These are phyloP conservation scores for Athetis lepigone DNA, from an alignment of 2,888 invertebrate genomes.

Conservation along the genomic window DNA sequence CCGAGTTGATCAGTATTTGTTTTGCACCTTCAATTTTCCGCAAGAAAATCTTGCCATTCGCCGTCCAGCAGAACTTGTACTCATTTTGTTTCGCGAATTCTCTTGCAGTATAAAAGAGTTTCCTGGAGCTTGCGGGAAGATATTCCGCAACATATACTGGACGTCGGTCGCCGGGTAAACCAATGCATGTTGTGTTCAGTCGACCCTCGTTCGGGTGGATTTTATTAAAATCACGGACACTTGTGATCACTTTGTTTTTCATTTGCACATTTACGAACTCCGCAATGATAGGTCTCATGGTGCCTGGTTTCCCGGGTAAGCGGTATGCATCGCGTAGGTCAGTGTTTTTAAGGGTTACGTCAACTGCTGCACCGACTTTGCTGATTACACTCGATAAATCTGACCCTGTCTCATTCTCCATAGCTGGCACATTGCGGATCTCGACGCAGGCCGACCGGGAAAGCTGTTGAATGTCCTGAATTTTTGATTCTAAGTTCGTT, in stretches of 20 bases:
- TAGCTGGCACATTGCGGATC: not conserved
- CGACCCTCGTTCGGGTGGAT: not conserved
- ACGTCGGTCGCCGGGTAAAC: constrained; percentile 1
- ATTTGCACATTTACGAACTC: not conserved
- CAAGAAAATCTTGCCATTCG: not conserved
- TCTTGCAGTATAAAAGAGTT: not conserved
- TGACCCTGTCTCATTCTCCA: not conserved
- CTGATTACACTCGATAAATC: not conserved
- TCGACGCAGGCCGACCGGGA: not conserved
- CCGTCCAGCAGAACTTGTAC: constrained; percentile 2
- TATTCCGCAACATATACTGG: constrained; percentile 2
- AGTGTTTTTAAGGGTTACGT: not conserved
- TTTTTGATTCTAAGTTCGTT: too few relatives aligned
- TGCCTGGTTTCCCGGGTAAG: not conserved
- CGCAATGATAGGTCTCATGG: not conserved
- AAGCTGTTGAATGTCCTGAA: too few relatives aligned
- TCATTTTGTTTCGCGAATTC: constrained; percentile 8
- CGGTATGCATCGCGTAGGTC: not conserved
- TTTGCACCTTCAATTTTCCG: not conserved
- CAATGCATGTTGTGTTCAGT: not conserved
- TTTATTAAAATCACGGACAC: not conserved
- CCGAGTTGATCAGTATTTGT: not conserved
- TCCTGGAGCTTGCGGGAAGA: constrained; percentile 1
- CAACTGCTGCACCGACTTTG: not conserved
- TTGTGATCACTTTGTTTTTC: constrained; percentile 4